Evolutionary conservation across 2,113 vertebrate genomes (phyloP), one percentile per base, ranked within the genome.

Genomic region (Salvelinus sp.): DNA sequence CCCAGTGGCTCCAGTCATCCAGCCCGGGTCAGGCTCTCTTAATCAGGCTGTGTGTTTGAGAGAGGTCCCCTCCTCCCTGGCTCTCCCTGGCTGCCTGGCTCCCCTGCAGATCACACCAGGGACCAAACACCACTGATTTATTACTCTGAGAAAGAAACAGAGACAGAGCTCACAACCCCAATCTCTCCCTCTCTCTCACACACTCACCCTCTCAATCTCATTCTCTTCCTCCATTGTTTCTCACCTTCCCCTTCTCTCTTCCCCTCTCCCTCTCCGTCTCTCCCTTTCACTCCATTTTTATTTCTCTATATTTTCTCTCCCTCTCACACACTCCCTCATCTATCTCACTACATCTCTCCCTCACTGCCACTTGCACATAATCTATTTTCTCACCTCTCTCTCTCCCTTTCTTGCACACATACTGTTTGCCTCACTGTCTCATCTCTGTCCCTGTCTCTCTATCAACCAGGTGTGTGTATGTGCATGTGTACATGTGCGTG

Each of bases 11-110:
- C 69, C 25, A 69, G 60, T 16, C 73, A 70, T 83, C 81, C 87
- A 79, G 73, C 86, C 84, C 82, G 84, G 85, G 79, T 81, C 69
- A 75, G 70, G 74, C 80, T 84, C 85, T 82, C 75, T 91, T 89
- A 90, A 92, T 91, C 89, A 88, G 82, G 81, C 72, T 71, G 57
- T 82, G 76, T 74, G 77, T 79, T 73, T 28, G 63, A 48, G 22
- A 12, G 13, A 10, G 73, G 25, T 44, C 28, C 33, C 67, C 33
- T n/a, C 33, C 25, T 44, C 67, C 25, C 64, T 66, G 25, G 25
- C 10, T 28, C 64, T 28, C 1, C 4, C 64, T 66, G 9, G 1
- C 67, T 30, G 2, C 33, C 33, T 38, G 14, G 6, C 18, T 3
- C 25, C n/a, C 25, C 30, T 67, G 23, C 64, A 30, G 25, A 18